Evolutionary conservation across 2,888 invertebrate genomes (phyloP).

Genomic region (Sesia apiformis): DNA sequence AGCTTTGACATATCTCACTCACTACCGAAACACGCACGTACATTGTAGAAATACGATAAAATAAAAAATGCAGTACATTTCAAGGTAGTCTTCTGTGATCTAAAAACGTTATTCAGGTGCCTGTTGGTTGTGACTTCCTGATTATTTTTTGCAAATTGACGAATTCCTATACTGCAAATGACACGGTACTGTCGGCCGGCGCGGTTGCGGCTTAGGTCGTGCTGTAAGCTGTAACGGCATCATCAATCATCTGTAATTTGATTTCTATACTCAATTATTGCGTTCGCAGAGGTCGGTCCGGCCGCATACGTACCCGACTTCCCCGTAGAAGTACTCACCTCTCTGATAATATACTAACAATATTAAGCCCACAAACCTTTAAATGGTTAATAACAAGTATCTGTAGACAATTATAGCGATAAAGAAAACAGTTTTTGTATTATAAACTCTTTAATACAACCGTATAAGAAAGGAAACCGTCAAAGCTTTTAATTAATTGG

Average conservation of each 20-base stretch:
- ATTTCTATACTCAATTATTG: conserved; percentile 75
- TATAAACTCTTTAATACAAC: too few species aligned
- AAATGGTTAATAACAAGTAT: too few species aligned
- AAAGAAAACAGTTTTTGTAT: too few species aligned
- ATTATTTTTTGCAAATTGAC: neutral
- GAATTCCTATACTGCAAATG: conserved; percentile 38
- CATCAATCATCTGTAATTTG: conserved; percentile 74
- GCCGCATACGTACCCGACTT: conserved; percentile 27
- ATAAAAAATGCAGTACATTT: too few species aligned
- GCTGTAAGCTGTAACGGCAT: conserved; percentile 70
- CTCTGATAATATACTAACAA: neutral
- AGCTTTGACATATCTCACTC: too few species aligned
- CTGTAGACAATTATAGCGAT: too few species aligned
- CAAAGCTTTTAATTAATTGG: neutral
- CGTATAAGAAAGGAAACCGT: too few species aligned
- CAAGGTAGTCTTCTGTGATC: too few species aligned
- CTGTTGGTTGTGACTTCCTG: neutral
- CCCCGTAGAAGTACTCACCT: neutral
- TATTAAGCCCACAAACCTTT: neutral
- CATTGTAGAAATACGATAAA: too few species aligned
- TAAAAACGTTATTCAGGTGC: too few species aligned
- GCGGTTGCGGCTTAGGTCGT: conserved; percentile 65
- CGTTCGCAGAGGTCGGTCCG: conserved; percentile 65
- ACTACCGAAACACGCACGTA: too few species aligned
- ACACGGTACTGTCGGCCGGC: conserved; percentile 51